These are phyloP conservation scores for Leucania comma DNA, from an alignment of 2,888 invertebrate genomes.

Conservation along the genomic window DNA sequence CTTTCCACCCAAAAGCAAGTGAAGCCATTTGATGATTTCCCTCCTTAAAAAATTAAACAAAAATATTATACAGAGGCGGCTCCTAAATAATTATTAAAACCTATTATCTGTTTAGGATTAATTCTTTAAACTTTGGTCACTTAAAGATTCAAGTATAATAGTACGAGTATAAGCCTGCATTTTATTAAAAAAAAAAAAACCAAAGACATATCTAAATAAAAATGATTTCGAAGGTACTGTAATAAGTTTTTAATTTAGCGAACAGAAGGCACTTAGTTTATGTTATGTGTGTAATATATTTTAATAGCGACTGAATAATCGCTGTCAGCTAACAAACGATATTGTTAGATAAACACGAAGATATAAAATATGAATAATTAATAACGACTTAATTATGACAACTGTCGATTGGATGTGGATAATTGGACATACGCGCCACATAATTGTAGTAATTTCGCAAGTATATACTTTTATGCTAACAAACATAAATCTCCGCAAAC, in stretches of 20 bases:
- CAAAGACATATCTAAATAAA: no score
- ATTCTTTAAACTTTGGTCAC: not conserved
- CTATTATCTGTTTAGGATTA: not conserved
- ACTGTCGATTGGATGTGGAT: conserved; percentile 19
- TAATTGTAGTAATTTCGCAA: conserved; percentile 21
- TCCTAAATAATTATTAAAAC: not conserved
- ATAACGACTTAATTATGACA: conserved; percentile 34
- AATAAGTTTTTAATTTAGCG: conserved; percentile 38
- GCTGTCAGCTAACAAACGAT: conserved; percentile 37
- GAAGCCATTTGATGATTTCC: no score
- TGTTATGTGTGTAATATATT: conserved; percentile 36
- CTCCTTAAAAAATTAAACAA: no score
- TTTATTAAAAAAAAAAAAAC: no score
- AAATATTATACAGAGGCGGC: not conserved
- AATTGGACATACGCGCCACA: conserved; percentile 28
- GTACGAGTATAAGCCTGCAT: no score
- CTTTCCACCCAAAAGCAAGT: no score
- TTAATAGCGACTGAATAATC: conserved; percentile 43
- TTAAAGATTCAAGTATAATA: no score
- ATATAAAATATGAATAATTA: conserved; percentile 45
- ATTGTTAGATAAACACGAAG: conserved; percentile 48
- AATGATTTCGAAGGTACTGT: conserved; percentile 10
- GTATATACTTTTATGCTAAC: conserved; percentile 8
- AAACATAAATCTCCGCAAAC: conserved; percentile 10
- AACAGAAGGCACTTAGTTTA: conserved; percentile 43